These are phyloP conservation scores for Phortica magna DNA, from an alignment of 2,888 invertebrate species.

Conservation along the genomic window DNA sequence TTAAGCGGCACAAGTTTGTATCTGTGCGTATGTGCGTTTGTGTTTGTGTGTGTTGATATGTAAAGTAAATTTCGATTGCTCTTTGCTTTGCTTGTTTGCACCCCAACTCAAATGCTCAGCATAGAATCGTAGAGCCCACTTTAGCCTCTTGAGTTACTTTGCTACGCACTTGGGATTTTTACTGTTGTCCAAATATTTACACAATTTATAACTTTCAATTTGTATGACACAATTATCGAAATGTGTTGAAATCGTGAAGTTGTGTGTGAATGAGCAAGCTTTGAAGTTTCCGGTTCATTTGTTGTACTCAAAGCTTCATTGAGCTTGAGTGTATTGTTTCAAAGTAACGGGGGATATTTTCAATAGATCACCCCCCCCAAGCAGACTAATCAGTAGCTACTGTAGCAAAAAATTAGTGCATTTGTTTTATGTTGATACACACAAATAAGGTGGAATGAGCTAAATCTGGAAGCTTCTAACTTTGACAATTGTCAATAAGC, in stretches of 20 bases:
- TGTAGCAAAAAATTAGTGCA: no score
- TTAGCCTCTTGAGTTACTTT: slow-evolving; percentile 13
- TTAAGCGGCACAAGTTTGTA: slow-evolving; percentile 39
- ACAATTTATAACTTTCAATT: slow-evolving; percentile 67
- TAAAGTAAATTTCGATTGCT: slow-evolving; percentile 66
- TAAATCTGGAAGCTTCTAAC: no score
- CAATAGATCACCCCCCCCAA: background rate
- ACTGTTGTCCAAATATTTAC: slow-evolving; percentile 67
- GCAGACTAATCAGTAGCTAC: background rate
- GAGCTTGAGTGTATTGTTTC: background rate
- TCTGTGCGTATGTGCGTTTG: background rate
- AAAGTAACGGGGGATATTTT: background rate
- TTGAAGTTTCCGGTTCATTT: slow-evolving; percentile 24
- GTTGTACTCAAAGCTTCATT: slow-evolving; percentile 8
- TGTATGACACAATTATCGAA: slow-evolving; percentile 62
- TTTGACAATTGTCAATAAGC: no score
- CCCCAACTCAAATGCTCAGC: slow-evolving; percentile 25
- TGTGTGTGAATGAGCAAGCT: slow-evolving; percentile 10
- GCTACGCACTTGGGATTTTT: slow-evolving; percentile 50
- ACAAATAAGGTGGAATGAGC: no score
- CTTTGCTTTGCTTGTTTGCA: slow-evolving; percentile 40
- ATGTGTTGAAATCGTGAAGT: background rate
- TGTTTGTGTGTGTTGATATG: slow-evolving; percentile 4
- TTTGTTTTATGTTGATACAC: no score
- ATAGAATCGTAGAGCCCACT: background rate